These are phyloP conservation scores for Sarcoramphus papa DNA, from an alignment of 2,797 vertebrate species.

Conservation along the genomic window DNA sequence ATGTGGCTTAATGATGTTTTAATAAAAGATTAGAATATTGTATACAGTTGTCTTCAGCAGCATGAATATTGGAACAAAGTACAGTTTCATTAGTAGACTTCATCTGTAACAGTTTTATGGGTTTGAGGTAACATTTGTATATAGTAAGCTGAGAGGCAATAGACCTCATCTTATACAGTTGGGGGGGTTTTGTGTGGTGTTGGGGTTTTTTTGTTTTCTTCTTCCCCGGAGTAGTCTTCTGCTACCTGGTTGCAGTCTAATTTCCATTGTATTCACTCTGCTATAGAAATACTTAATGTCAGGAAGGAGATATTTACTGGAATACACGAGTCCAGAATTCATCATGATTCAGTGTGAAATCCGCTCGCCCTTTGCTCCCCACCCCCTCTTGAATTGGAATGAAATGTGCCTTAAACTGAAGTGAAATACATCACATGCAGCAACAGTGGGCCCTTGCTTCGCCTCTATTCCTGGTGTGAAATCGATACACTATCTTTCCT, in stretches of 20 bases:
- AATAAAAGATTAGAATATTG: not conserved
- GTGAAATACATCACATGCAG: slow-evolving; percentile 79
- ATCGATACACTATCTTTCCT: slow-evolving; percentile 91
- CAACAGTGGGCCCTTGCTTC: slow-evolving; percentile 72
- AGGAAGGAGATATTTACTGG: slow-evolving; percentile 78
- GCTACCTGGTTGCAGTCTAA: slow-evolving; percentile 65
- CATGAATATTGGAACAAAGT: not conserved
- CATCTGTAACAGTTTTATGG: not conserved
- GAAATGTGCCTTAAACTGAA: slow-evolving; percentile 84
- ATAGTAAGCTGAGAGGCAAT: not conserved
- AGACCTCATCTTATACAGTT: not conserved
- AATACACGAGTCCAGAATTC: slow-evolving; percentile 82
- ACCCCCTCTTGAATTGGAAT: slow-evolving; percentile 78
- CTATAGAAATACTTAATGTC: slow-evolving; percentile 76
- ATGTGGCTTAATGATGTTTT: not conserved
- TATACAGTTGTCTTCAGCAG: not conserved
- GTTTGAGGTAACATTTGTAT: not conserved
- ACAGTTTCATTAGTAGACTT: not conserved
- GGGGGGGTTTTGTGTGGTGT: not conserved
- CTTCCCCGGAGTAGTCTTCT: not conserved
- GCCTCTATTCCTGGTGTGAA: slow-evolving; percentile 84
- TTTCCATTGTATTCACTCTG: slow-evolving; percentile 70
- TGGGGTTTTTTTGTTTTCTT: not conserved
- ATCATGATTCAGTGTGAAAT: slow-evolving; percentile 85
- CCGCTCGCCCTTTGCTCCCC: slow-evolving; percentile 79